Percentiles rank a stretch among this genome's conserved stretches.
These are phyloP conservation scores for Sciurus niger DNA, from an alignment of 2,113 vertebrate species.

Conservation along the genomic window DNA sequence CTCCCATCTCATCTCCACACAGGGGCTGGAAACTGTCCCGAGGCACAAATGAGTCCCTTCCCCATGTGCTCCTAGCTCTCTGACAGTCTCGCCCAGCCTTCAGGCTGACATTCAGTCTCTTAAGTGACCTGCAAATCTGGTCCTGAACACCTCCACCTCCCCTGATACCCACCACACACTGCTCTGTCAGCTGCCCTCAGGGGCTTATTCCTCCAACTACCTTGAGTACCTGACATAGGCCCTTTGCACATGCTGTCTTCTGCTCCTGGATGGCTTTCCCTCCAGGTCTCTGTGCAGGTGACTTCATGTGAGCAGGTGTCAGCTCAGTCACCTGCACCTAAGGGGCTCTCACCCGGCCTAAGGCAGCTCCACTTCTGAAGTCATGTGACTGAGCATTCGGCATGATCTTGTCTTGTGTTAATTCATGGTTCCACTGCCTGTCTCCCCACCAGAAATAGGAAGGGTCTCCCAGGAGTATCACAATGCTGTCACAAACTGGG, in stretches of 20 bases:
- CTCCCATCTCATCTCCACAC: accelerated
- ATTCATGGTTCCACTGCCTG: neutral
- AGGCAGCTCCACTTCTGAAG: accelerated
- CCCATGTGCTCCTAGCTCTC: too few relatives aligned
- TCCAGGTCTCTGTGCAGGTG: neutral
- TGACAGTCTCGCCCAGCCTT: too few relatives aligned
- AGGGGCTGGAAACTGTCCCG: neutral
- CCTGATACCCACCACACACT: accelerated
- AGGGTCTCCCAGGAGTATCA: accelerated
- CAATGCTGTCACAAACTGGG: neutral
- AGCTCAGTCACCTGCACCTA: neutral
- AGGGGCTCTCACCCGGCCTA: too few relatives aligned
- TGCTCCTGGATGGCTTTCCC: neutral
- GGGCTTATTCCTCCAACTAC: neutral
- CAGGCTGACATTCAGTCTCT: too few relatives aligned
- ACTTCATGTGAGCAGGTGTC: neutral
- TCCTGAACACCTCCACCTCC: too few relatives aligned
- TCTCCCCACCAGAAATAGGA: neutral
- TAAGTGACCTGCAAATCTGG: neutral
- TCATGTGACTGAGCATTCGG: too few relatives aligned
- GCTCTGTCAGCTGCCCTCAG: too few relatives aligned
- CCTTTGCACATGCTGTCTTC: neutral
- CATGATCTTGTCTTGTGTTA: neutral
- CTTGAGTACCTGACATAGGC: neutral
- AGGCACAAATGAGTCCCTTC: neutral